Conservation (phyloP, 2,113 vertebrate genomes). For the Acrocephalus arundinaceus region DNA sequence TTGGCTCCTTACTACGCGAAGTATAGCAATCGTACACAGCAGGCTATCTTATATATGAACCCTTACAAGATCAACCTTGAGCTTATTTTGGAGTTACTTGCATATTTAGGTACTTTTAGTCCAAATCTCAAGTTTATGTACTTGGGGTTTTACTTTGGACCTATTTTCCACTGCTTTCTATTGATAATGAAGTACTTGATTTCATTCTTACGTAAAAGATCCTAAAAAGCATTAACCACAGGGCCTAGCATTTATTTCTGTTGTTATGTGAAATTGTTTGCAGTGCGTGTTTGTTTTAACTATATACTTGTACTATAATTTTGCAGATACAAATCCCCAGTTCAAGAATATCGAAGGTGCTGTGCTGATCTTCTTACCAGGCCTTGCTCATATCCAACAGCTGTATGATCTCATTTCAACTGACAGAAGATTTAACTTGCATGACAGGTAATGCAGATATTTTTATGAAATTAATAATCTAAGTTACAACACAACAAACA, state of each 20-base stretch:
- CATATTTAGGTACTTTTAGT: constrained; percentile 82
- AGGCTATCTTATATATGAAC: constrained; percentile 91
- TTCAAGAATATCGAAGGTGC: constrained; percentile 88
- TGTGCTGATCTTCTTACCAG: constrained; percentile 91
- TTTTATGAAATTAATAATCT: not conserved
- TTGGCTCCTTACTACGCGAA: constrained; percentile 82
- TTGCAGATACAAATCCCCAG: constrained; percentile 86
- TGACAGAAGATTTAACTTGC: constrained; percentile 88
- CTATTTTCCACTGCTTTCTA: not conserved
- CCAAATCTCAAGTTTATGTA: not conserved
- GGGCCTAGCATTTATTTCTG: not conserved
- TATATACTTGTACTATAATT: not conserved
- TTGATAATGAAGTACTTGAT: not conserved
- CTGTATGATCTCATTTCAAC: constrained; percentile 86
- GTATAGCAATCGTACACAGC: constrained; percentile 87
- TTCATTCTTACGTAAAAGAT: not conserved
- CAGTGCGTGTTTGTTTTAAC: not conserved
- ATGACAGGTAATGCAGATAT: constrained; percentile 76
- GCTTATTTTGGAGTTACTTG: constrained; percentile 87
- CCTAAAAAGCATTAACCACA: not conserved
- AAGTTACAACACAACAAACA: not conserved
- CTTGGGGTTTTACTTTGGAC: not conserved
- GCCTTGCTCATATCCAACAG: constrained; percentile 95
- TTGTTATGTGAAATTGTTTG: not conserved
- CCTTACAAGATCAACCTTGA: constrained; percentile 97